A percentile compares a stretch with the other conserved stretches of the same genome.
Evolutionary conservation across 2,888 invertebrate genomes (phyloP).

Genomic region (Diabrotica balteata): DNA sequence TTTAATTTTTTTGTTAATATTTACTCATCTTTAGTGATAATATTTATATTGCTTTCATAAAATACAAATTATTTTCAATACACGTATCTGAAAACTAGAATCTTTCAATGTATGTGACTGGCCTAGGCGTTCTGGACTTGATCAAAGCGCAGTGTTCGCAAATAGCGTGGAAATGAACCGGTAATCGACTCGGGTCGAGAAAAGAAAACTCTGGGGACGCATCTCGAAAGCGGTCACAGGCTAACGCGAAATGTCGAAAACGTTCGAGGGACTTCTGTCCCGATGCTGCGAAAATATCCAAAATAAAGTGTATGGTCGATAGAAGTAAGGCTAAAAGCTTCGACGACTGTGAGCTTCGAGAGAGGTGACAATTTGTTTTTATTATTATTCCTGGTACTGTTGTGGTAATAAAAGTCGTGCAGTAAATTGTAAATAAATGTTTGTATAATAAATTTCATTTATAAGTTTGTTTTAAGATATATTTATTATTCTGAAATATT

Average conservation of each 20-base stretch:
- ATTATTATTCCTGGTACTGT: conserved; percentile 4
- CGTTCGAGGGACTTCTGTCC: conserved; percentile 1
- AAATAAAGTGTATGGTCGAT: conserved; percentile 5
- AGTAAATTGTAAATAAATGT: too few species aligned
- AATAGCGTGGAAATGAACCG: conserved; percentile 40
- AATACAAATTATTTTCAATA: too few species aligned
- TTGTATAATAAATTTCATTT: too few species aligned
- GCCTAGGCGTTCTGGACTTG: conserved; percentile 11
- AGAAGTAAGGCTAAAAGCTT: background rate
- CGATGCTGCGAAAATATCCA: conserved; percentile 11
- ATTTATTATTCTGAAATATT: too few species aligned
- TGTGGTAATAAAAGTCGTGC: too few species aligned
- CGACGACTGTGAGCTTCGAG: conserved; percentile 10
- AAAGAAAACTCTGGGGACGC: conserved; percentile 34
- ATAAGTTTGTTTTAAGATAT: too few species aligned
- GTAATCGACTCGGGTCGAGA: conserved; percentile 39
- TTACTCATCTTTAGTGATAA: too few species aligned
- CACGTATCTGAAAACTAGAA: too few species aligned
- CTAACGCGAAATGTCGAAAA: conserved; percentile 11
- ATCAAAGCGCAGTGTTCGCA: conserved; percentile 35
- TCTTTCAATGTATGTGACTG: background rate
- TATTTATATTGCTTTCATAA: too few species aligned
- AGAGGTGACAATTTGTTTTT: conserved; percentile 18
- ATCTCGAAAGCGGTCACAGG: conserved; percentile 29
- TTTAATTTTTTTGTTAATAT: too few species aligned